Evolutionary conservation across 2,888 invertebrate genomes (phyloP).

Genomic region (Adelognathus sp.): DNA sequence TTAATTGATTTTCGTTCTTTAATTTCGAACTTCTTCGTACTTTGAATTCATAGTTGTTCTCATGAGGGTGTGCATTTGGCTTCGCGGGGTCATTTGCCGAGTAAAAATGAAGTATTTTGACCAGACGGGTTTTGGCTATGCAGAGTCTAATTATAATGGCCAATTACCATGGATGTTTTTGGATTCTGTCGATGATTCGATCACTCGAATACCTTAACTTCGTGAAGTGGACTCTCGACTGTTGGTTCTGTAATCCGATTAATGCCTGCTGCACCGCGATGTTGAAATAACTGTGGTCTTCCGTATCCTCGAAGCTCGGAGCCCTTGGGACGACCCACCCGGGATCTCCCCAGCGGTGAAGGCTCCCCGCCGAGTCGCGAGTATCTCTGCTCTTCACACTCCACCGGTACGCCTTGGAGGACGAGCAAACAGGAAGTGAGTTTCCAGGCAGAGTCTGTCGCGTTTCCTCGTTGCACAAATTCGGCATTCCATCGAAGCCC

Average conservation of each 20-base stretch:
- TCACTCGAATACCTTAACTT: not conserved
- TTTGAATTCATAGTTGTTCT: no score
- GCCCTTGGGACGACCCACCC: not conserved
- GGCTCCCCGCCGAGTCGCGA: conserved; percentile 13
- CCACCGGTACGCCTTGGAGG: not conserved
- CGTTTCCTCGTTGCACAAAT: conserved; percentile 47
- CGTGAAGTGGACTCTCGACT: not conserved
- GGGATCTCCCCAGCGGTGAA: not conserved
- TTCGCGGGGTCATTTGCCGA: no score
- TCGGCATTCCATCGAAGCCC: conserved; percentile 45
- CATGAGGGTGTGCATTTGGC: no score
- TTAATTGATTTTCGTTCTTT: no score
- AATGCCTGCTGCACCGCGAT: not conserved
- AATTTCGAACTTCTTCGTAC: no score
- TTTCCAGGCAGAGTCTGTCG: conserved; percentile 14
- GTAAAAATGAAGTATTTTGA: no score
- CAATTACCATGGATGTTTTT: no score
- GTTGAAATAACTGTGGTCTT: conserved; percentile 41
- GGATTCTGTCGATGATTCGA: no score
- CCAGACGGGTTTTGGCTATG: no score
- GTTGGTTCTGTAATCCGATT: not conserved
- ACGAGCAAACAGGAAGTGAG: not conserved
- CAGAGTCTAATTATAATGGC: no score
- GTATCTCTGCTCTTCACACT: conserved; percentile 1
- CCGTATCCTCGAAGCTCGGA: conserved; percentile 18